Percentiles rank a stretch among this genome's conserved stretches.
phyloP scores from a whole-genome alignment of 2,113 vertebrate genomes.

The Hymenochirus boettgeri region DNA sequence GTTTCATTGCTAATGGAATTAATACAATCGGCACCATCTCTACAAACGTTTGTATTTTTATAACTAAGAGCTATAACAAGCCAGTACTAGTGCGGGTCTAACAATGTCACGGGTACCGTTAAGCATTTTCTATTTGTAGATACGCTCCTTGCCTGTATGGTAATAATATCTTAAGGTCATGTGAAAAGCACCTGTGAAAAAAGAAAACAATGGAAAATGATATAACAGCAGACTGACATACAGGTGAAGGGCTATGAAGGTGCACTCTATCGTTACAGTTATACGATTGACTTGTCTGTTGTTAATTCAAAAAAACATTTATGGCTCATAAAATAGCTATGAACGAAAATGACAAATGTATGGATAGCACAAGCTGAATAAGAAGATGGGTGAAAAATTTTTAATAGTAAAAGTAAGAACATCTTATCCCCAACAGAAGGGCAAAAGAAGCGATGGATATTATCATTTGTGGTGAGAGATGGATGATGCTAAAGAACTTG shows the following conservation, averaged over 20 bases:
- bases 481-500: too few relatives aligned
- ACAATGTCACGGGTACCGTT: background rate
- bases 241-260: background rate
- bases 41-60: background rate
- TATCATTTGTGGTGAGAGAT: too few relatives aligned
- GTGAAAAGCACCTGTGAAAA: background rate
- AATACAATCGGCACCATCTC: background rate
- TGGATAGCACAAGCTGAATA: too few relatives aligned
- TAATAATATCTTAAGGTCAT: background rate
- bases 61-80: background rate
- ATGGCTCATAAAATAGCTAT: too few relatives aligned
- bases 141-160: background rate
- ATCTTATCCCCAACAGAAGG: too few relatives aligned
- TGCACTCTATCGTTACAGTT: too few relatives aligned
- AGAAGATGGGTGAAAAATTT: too few relatives aligned
- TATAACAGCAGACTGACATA: background rate
- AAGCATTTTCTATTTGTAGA: background rate
- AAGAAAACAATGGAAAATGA: background rate
- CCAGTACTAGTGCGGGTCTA: background rate
- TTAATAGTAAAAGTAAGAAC: too few relatives aligned
- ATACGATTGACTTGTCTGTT: too few relatives aligned
- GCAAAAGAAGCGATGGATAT: too few relatives aligned
- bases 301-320: too few relatives aligned
- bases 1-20: background rate
- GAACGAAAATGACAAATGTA: too few relatives aligned